Conservation (phyloP, 2,797 vertebrate genomes). For the Chaetodon trifasciatus region DNA sequence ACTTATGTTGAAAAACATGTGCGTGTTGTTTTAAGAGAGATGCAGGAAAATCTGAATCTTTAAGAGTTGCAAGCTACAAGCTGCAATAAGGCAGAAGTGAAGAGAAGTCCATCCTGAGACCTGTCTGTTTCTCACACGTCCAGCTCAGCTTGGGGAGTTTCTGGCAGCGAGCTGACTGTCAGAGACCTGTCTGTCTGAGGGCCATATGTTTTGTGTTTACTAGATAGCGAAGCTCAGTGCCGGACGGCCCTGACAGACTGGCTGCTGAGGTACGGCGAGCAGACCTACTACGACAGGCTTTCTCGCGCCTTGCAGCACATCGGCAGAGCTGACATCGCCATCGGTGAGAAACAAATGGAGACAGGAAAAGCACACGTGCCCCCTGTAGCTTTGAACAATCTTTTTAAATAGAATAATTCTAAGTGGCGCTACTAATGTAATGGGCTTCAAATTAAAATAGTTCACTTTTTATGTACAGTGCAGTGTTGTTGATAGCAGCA, state of each 20-base stretch:
- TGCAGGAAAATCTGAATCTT: neutral
- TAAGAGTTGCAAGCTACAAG: neutral
- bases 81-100: conserved; percentile 26
- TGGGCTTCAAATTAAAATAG: conserved; percentile 47
- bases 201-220: conserved; percentile 66
- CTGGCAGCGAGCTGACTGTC: conserved; percentile 40
- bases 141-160: conserved; percentile 39
- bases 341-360: conserved; percentile 74
- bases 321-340: conserved; percentile 88
- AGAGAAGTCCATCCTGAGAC: conserved; percentile 10
- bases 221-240: conserved; percentile 80
- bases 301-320: conserved; percentile 84
- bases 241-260: conserved; percentile 81
- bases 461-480: conserved; percentile 42
- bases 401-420: conserved; percentile 10
- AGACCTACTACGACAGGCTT: conserved; percentile 88
- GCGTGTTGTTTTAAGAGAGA: neutral
- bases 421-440: conserved; percentile 13
- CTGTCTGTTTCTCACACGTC: conserved; percentile 44
- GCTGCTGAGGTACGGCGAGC: conserved; percentile 78
- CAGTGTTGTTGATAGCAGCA: conserved; percentile 39
- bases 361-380: neutral
- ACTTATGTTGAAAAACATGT: neutral
- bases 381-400: conserved; percentile 13
- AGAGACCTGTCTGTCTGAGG: conserved; percentile 54